phyloP scores from a whole-genome alignment of 2,113 vertebrate species.

The Aldabrachelys gigantea region DNA sequence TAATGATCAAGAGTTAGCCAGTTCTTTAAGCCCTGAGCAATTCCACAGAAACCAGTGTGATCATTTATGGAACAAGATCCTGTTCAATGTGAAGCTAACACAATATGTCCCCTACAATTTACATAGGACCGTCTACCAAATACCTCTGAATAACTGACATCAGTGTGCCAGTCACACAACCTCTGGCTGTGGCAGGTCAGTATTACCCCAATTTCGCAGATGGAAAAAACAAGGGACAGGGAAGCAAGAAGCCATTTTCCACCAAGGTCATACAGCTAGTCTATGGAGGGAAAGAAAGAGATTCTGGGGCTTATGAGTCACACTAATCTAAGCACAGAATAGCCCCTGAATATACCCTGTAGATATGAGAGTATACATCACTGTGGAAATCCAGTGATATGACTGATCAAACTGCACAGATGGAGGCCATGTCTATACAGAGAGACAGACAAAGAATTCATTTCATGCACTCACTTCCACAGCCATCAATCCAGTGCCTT shows the following conservation, averaged over 20 bases:
- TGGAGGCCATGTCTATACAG: too few species aligned
- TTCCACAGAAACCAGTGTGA: too few species aligned
- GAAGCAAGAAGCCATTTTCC: not conserved
- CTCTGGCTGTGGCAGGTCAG: not conserved
- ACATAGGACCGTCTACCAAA: not conserved
- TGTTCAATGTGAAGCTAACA: not conserved
- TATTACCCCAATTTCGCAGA: not conserved
- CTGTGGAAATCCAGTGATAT: not conserved
- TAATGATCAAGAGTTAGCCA: too few species aligned
- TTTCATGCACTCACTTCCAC: too few species aligned
- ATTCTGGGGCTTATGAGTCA: not conserved
- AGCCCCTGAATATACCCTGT: not conserved
- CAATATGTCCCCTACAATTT: not conserved
- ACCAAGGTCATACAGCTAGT: not conserved
- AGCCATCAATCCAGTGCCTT: too few species aligned
- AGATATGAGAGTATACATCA: not conserved
- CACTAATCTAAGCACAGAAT: too few species aligned
- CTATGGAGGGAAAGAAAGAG: not conserved
- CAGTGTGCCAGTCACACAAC: not conserved
- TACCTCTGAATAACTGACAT: not conserved
- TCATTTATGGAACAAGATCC: not conserved
- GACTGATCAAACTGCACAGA: not conserved
- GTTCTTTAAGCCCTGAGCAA: too few species aligned
- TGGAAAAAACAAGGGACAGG: too few species aligned
- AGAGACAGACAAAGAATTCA: too few species aligned